phyloP scores from a whole-genome alignment of 2,113 vertebrate genomes.

The Picathartes gymnocephalus region DNA sequence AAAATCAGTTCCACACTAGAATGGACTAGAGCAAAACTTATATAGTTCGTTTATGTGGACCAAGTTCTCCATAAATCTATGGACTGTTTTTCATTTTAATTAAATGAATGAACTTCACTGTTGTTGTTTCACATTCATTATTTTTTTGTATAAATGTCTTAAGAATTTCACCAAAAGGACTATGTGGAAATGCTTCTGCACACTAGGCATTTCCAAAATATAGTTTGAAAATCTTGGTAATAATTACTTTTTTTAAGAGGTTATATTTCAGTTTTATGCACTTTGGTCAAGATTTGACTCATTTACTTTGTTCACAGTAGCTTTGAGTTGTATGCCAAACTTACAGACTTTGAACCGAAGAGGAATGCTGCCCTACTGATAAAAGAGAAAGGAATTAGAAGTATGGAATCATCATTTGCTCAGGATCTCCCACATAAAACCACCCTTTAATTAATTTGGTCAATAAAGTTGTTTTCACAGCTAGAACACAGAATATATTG shows the following conservation, averaged over 20 bases:
- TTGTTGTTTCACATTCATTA: background rate
- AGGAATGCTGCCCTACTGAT: background rate
- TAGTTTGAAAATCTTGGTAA: background rate
- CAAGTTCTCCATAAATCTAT: conserved; percentile 65
- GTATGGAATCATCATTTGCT: background rate
- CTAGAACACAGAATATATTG: background rate
- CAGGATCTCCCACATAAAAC: background rate
- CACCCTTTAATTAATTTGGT: background rate
- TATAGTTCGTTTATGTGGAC: background rate
- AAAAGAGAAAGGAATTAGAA: background rate
- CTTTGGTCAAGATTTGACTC: background rate
- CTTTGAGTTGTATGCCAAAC: background rate
- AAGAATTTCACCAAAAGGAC: background rate
- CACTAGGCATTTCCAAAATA: conserved; percentile 28
- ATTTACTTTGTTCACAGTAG: background rate
- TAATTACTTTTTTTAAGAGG: background rate
- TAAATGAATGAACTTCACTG: conserved; percentile 48
- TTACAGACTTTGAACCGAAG: background rate
- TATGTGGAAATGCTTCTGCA: conserved; percentile 28
- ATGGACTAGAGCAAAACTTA: conserved; percentile 17
- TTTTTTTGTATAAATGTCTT: background rate
- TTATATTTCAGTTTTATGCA: background rate
- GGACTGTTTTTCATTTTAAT: conserved; percentile 50
- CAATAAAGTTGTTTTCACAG: background rate
- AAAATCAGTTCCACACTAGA: conserved; percentile 2